phyloP scores from a whole-genome alignment of 2,888 invertebrate genomes.

The Eupithecia subfuscata region DNA sequence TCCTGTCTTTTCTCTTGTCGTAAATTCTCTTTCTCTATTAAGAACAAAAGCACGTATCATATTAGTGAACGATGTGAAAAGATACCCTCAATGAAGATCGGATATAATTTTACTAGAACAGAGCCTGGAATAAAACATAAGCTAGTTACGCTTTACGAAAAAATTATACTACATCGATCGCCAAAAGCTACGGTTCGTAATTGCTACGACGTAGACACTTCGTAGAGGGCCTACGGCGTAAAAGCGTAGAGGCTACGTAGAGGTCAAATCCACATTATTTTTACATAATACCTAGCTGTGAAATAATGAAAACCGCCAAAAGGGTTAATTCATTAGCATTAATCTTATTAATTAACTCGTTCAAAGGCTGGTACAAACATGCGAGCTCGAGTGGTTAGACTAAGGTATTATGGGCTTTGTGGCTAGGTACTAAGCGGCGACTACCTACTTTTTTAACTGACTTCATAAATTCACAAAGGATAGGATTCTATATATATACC shows the following conservation, averaged over 20 bases:
- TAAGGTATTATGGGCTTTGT: neutral
- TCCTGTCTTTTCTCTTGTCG: neutral
- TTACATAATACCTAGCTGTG: slow-evolving; percentile 2
- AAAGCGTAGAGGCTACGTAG: neutral
- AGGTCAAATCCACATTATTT: slow-evolving; percentile 10
- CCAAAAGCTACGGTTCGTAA: neutral
- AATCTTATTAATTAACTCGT: slow-evolving; percentile 21
- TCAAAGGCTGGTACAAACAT: slow-evolving; percentile 7
- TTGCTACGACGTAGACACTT: slow-evolving; percentile 2
- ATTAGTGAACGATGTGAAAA: neutral
- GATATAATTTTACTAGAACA: neutral
- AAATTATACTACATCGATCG: neutral
- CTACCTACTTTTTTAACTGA: neutral
- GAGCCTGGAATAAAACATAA: neutral
- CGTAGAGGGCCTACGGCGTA: slow-evolving; percentile 1
- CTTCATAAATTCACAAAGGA: too few species aligned
- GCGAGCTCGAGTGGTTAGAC: neutral
- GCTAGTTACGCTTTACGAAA: neutral
- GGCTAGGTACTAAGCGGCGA: neutral
- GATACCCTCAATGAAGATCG: neutral
- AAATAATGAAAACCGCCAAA: slow-evolving; percentile 4
- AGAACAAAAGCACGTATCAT: neutral
- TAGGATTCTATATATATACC: too few species aligned
- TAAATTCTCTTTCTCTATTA: neutral
- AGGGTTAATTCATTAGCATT: slow-evolving; percentile 17